A percentile compares a stretch with the other conserved stretches of the same genome.
phyloP scores from a whole-genome alignment of 2,797 vertebrate genomes.

The Kryptolebias ocellatus region DNA sequence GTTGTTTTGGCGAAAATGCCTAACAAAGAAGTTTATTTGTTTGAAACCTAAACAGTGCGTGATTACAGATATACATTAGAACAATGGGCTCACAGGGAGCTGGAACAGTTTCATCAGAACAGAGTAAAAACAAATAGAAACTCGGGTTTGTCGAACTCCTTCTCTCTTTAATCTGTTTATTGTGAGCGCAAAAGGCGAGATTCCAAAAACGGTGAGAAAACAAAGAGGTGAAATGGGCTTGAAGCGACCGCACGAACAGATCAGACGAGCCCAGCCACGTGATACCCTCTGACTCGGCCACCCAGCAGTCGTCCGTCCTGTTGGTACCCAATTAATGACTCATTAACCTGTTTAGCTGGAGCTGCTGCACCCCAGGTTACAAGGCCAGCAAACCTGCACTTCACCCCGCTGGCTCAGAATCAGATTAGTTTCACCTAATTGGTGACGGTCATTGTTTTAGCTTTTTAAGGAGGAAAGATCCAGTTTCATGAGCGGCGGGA shows the following conservation, averaged over 20 bases:
- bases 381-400: constrained; percentile 53
- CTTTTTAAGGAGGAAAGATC: constrained; percentile 31
- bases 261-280: constrained; percentile 60
- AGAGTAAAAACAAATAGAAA: background rate
- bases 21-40: no score
- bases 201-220: constrained; percentile 28
- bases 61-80: no score
- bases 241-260: constrained; percentile 51
- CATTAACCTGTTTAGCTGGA: constrained; percentile 61
- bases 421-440: constrained; percentile 50
- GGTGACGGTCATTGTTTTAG: constrained; percentile 21
- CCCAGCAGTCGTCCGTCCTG: constrained; percentile 41
- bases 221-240: constrained; percentile 48
- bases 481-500: constrained; percentile 23
- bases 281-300: constrained; percentile 55
- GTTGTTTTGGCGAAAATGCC: background rate
- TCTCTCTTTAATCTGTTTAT: no score
- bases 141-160: background rate
- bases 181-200: constrained; percentile 17
- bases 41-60: no score
- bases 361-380: constrained; percentile 60
- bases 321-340: constrained; percentile 60
- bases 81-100: background rate
- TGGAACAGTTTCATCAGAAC: background rate
- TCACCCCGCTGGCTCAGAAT: constrained; percentile 37